Base-by-base conservation (phyloP, 30 jellyfish, hydroid and myxozoan species). In the Sanderia malayensis region DNA sequence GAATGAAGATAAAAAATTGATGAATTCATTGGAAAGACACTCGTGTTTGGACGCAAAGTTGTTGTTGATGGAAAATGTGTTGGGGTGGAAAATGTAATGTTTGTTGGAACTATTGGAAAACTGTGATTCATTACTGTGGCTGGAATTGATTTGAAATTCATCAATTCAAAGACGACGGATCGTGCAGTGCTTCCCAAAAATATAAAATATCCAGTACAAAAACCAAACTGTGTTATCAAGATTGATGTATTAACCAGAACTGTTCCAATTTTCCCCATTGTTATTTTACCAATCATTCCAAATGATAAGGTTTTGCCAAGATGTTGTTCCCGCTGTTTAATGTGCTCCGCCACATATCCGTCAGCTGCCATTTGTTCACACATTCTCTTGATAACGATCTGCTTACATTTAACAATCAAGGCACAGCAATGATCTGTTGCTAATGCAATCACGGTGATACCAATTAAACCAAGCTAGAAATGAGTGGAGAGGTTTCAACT, bases 361-460 rank as follows among this genome's bases (percentile, higher is more conserved):
- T 69, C 79, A 8, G 76, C 88, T 2, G 25, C 86, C 82, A 80
- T 61, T 21, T 79, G 80, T 25, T 71, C 72, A 62, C 95, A 83
- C 29, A 74, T 65, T 49, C 49, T 80, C 60, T 31, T 68, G 4
- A 92, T 83, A 15, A 74, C 98, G 8, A 78, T 31, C 17, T 61
- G 67, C 31, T 92, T 92, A 76, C 98, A 92, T 68, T 83, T 84
- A 46, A 92, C 98, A 45, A 92, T 92, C 27, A 84, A 74, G 47
- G 49, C 32, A 79, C 98, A 92, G 74, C 98, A 92, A 59, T 92
- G 98, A 41, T 92, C 98, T 11, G 98, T 92, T 8, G 95, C 95
- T 25, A 84, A 26, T 0, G 96, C 98, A 65, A 92, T 92, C 20
- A 92, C 49, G 18, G 63, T 34, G 1, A 92, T 84, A 23, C 98